Percentiles rank a stretch among this genome's conserved stretches.
These are phyloP conservation scores for Onychomys torridus DNA, from an alignment of 2,797 vertebrate genomes.

Conservation along the genomic window DNA sequence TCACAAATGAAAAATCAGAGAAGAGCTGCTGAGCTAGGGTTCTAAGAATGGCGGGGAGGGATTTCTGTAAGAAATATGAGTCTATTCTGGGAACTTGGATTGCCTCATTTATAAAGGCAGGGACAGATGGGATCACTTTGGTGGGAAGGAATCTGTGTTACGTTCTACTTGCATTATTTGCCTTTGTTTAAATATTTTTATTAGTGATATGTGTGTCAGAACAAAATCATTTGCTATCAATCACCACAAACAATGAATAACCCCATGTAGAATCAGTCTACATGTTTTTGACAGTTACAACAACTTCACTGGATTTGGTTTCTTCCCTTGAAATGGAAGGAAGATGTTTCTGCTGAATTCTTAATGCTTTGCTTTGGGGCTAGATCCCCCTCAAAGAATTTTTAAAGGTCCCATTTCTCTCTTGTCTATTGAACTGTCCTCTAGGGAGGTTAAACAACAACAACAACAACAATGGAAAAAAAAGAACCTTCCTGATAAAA, in stretches of 20 bases:
- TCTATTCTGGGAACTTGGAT: constrained; percentile 63
- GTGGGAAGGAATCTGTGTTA: constrained; percentile 64
- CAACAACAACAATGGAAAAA: too few relatives aligned
- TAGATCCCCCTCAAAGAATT: not conserved
- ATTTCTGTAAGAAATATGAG: constrained; percentile 69
- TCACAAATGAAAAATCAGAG: constrained; percentile 45
- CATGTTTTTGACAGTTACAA: constrained; percentile 56
- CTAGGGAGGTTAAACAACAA: not conserved
- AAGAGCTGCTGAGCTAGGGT: constrained; percentile 57
- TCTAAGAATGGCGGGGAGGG: constrained; percentile 40
- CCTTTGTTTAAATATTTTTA: constrained; percentile 74
- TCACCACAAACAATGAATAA: constrained; percentile 77
- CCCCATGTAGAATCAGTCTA: constrained; percentile 51
- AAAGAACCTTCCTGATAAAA: not conserved
- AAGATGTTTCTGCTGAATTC: not conserved
- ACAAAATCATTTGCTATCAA: constrained; percentile 70
- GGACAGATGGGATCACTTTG: constrained; percentile 68
- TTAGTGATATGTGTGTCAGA: constrained; percentile 76
- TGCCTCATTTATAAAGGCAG: constrained; percentile 75
- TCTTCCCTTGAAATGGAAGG: constrained; percentile 61
- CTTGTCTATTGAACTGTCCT: constrained; percentile 54
- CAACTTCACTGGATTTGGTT: constrained; percentile 74
- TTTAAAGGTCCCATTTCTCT: constrained; percentile 42
- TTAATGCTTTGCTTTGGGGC: constrained; percentile 2
- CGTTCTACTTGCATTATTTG: constrained; percentile 76